These are phyloP conservation scores for Lagorchestes hirsutus DNA, from an alignment of 2,797 vertebrate species.

Conservation along the genomic window DNA sequence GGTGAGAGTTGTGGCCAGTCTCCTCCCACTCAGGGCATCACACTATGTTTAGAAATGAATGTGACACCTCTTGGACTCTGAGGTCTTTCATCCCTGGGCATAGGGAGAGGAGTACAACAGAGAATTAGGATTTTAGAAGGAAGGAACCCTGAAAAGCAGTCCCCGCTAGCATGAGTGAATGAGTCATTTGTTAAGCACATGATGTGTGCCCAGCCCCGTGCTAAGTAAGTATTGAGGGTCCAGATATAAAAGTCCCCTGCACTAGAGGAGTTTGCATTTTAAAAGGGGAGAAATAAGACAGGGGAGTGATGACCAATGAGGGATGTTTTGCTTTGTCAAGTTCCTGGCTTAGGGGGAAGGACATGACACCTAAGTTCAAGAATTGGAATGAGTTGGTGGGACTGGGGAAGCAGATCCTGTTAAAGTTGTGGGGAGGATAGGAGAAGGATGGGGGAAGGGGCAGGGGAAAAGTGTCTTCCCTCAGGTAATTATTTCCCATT, in stretches of 20 bases:
- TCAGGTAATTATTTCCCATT: not conserved
- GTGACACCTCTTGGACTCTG: not conserved
- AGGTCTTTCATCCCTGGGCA: not conserved
- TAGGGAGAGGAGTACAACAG: not conserved
- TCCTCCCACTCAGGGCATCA: no score
- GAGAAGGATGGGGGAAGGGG: no score
- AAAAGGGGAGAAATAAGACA: not conserved
- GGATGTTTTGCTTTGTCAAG: not conserved
- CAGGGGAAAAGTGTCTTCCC: not conserved
- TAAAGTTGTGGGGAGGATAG: no score
- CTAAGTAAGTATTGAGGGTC: accelerated
- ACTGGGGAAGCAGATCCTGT: not conserved
- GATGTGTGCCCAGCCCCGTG: not conserved
- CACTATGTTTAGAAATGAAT: not conserved
- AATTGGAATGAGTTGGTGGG: not conserved
- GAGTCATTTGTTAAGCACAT: not conserved
- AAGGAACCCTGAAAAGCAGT: not conserved
- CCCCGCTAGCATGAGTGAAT: not conserved
- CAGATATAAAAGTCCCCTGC: not conserved
- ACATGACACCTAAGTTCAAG: not conserved
- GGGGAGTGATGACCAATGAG: not conserved
- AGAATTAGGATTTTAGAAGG: not conserved
- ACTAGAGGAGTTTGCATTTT: not conserved
- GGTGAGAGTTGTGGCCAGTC: no score
- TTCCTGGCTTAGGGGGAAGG: not conserved